Conservation (phyloP, 2,888 invertebrate genomes). For the Scaptodrosophila latifasciaeformis region DNA sequence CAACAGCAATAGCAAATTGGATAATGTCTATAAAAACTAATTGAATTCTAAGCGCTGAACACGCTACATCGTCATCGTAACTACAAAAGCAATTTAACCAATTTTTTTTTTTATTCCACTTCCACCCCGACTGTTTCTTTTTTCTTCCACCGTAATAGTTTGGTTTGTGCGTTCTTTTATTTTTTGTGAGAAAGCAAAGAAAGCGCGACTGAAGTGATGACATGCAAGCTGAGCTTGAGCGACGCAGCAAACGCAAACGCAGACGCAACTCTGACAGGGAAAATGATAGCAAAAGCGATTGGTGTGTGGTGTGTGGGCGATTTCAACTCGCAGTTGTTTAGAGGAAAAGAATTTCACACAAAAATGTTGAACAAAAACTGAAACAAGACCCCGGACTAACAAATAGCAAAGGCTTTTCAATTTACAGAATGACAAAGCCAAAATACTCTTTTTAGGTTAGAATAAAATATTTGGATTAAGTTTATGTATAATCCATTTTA, state of each 20-base stretch:
- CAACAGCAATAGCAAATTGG: slow-evolving; percentile 56
- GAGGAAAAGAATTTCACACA: slow-evolving; percentile 55
- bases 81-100: slow-evolving; percentile 14
- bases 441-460: too few relatives aligned
- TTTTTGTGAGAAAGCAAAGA: slow-evolving; percentile 49
- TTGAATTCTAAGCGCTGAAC: slow-evolving; percentile 67
- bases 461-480: too few relatives aligned
- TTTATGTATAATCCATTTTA: too few relatives aligned
- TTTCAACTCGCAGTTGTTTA: neutral
- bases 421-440: too few relatives aligned
- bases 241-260: too few relatives aligned
- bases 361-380: slow-evolving; percentile 30
- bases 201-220: slow-evolving; percentile 54
- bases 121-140: slow-evolving; percentile 23
- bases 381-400: too few relatives aligned
- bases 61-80: slow-evolving; percentile 34
- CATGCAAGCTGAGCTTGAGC: slow-evolving; percentile 48
- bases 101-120: slow-evolving; percentile 28
- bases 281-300: too few relatives aligned
- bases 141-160: too few relatives aligned
- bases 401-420: too few relatives aligned
- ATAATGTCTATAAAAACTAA: slow-evolving; percentile 68
- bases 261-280: too few relatives aligned
- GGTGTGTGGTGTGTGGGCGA: slow-evolving; percentile 36
- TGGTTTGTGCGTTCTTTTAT: neutral